Conservation (phyloP, 92 coral and sea anemone genomes). For the Phenganax subtilis region DNA sequence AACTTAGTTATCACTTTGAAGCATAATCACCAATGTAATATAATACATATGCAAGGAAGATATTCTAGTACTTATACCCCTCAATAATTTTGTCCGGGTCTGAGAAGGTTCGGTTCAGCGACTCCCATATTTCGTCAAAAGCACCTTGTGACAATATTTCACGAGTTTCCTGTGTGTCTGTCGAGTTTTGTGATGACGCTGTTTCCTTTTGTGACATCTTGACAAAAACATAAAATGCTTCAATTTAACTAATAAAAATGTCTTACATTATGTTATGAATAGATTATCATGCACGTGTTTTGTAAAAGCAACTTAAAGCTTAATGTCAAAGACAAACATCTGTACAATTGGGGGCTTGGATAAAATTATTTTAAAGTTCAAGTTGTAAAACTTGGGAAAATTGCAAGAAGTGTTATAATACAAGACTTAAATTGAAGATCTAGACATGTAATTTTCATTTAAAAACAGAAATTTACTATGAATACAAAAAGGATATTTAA, state of each 20-base stretch:
- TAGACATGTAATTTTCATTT: no score
- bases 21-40: background rate
- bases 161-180: conserved; percentile 3
- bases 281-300: background rate
- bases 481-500: no score
- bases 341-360: no score
- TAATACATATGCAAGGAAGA: background rate
- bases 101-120: conserved; percentile 21
- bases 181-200: conserved; percentile 21
- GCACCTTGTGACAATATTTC: conserved; percentile 34
- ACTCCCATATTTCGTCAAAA: conserved; percentile 37
- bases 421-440: no score
- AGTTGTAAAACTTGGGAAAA: no score
- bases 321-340: no score
- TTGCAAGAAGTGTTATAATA: no score
- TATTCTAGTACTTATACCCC: conserved; percentile 1
- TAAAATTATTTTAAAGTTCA: no score
- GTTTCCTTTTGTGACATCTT: conserved; percentile 31
- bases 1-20: background rate
- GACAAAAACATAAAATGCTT: background rate
- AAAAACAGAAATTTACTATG: no score
- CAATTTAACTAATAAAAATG: background rate
- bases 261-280: background rate
- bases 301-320: no score
- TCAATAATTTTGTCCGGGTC: conserved; percentile 23